phyloP scores from a whole-genome alignment of 2,888 invertebrate species.

The Drosophila stalkeri region DNA sequence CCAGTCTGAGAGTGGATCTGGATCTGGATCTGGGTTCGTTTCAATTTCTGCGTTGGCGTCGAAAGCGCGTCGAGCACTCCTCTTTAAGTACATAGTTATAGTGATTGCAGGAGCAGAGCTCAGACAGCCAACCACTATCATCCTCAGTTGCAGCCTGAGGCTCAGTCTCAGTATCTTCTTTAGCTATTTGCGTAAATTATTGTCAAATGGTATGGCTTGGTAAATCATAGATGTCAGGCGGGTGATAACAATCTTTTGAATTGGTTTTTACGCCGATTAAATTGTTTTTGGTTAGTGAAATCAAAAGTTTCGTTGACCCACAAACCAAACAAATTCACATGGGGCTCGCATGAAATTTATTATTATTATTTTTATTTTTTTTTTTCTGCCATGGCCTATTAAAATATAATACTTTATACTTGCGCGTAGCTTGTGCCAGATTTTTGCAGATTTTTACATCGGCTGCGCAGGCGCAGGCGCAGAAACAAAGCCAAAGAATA shows the following conservation, averaged over 20 bases:
- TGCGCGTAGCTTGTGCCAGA: conserved; percentile 61
- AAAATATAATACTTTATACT: conserved; percentile 70
- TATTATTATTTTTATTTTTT: conserved; percentile 46
- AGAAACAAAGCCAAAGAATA: conserved; percentile 49
- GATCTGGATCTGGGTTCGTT: conserved; percentile 53
- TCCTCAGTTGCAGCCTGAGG: conserved; percentile 9
- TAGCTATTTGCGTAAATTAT: conserved; percentile 81
- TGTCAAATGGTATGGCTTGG: conserved; percentile 69
- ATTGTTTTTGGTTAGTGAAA: conserved; percentile 43
- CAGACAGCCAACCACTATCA: conserved; percentile 27
- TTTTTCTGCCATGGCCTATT: conserved; percentile 67
- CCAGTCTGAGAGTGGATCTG: conserved; percentile 6
- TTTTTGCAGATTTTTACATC: conserved; percentile 22
- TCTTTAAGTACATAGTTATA: conserved; percentile 74
- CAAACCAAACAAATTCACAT: conserved; percentile 29
- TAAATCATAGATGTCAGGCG: conserved; percentile 69
- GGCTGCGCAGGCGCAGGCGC: conserved; percentile 26
- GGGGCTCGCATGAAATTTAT: conserved; percentile 41
- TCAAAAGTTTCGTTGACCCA: conserved; percentile 70
- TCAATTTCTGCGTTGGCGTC: conserved; percentile 80
- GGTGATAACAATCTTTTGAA: conserved; percentile 44
- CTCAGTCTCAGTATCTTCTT: conserved; percentile 50
- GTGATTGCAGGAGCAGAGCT: conserved; percentile 65
- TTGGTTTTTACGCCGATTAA: conserved; percentile 68
- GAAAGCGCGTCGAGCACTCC: conserved; percentile 79